Evolutionary conservation across 2,888 invertebrate genomes (phyloP), one percentile per base, ranked within the genome.

Genomic region (Thera britannica): DNA sequence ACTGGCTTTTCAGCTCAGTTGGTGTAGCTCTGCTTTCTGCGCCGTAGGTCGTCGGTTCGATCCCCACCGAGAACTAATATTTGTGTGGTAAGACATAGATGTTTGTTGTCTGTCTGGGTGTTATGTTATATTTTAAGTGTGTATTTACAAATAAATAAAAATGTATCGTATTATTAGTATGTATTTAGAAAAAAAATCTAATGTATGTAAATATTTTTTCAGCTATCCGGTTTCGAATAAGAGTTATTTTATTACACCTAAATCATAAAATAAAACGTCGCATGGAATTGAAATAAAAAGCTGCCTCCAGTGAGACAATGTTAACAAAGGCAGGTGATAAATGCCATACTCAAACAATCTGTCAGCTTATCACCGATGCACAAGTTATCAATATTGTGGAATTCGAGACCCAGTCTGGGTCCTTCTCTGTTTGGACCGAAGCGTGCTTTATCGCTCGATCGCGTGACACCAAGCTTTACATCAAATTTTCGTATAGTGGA

Each of bases 401-500:
- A 68, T 65, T 68, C 38, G 55, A 70, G 65, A 55, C 56, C 52
- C 68, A 66, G 67, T 64, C 8, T 46, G 44, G 56, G 63, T 46
- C 57, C 36, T 81, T 79, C 80, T 80, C 78, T 79, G 76, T 83
- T 80, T 74, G 76, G 79, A 76, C 77, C 76, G 70, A 79, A 84
- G 80, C 81, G 79, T 82, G 82, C 83, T 90, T 90, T 90, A 92
- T 92, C 83, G 87, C 75, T 68, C 76, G 75, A 88, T 93, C 84
- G 93, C 93, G 93, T 93, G 93, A 87, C 88, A 83, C 79, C 70
- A 75, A 77, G 72, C 84, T 80, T 80, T 93, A 82, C 78, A 86
- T 93, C 90, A 91, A 83, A 75, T 83, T 82, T 81, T 75, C 82
- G 83, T 84, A 82, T 88, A 90, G 90, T 88, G 84, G 84, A 83